phyloP scores from a whole-genome alignment of 2,797 vertebrate species.

The Champsocephalus esox region DNA sequence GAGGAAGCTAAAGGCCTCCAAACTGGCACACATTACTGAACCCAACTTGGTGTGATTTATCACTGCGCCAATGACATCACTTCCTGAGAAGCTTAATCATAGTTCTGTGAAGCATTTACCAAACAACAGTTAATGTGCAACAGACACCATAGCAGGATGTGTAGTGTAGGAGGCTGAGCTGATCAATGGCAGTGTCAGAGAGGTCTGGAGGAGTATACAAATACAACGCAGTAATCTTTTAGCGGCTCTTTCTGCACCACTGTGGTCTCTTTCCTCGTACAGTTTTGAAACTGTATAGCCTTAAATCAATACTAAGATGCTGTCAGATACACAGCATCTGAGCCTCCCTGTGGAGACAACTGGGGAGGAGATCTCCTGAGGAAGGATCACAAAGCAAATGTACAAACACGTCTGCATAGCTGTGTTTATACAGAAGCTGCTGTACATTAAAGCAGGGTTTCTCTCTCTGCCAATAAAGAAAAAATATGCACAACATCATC shows the following conservation, averaged over 20 bases:
- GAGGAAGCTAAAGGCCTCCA: slow-evolving; percentile 37
- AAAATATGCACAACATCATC: slow-evolving; percentile 13
- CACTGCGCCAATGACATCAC: slow-evolving; percentile 61
- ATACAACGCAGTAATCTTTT: slow-evolving; percentile 29
- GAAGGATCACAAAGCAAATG: slow-evolving; percentile 48
- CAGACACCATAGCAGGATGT: slow-evolving; percentile 37
- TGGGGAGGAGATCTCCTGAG: slow-evolving; percentile 43
- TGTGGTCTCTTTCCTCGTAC: slow-evolving; percentile 3
- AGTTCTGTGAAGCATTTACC: slow-evolving; percentile 32
- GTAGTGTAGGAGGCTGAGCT: slow-evolving; percentile 32
- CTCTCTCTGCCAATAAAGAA: slow-evolving; percentile 24
- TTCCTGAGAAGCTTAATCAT: slow-evolving; percentile 55
- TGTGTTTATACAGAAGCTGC: slow-evolving; percentile 31
- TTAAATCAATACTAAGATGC: slow-evolving; percentile 56
- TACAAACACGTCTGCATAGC: slow-evolving; percentile 26
- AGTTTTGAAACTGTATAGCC: slow-evolving; percentile 39
- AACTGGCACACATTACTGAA: slow-evolving; percentile 39
- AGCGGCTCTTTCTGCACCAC: slow-evolving; percentile 9
- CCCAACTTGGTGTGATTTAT: slow-evolving; percentile 48
- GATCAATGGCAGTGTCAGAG: slow-evolving; percentile 41
- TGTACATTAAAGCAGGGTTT: not conserved
- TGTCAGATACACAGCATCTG: slow-evolving; percentile 33
- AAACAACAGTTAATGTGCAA: slow-evolving; percentile 33
- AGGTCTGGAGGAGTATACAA: slow-evolving; percentile 33
- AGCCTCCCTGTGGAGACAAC: slow-evolving; percentile 47